Conservation (phyloP, 2,888 invertebrate species). For the Aphidoletes aphidimyza region DNA sequence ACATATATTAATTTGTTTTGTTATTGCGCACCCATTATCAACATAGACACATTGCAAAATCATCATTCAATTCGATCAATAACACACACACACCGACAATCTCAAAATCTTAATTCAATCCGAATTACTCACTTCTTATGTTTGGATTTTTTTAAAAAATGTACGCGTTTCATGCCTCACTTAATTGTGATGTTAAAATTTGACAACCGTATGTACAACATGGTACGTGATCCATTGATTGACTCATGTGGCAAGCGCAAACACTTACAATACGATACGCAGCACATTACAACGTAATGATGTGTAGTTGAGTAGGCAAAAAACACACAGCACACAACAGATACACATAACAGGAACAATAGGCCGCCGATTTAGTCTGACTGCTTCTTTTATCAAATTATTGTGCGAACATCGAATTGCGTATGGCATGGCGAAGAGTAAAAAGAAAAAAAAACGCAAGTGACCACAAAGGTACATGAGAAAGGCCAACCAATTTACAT, state of each 20-base stretch:
- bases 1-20: no score
- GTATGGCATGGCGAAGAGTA: no score
- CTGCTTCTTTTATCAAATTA: slow-evolving; percentile 23
- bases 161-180: slow-evolving; percentile 3
- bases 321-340: neutral
- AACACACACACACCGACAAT: no score
- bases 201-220: slow-evolving; percentile 26
- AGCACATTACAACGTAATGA: neutral
- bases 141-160: neutral
- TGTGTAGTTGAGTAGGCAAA: neutral
- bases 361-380: neutral
- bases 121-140: neutral
- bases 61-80: no score
- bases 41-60: no score
- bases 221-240: slow-evolving; percentile 35
- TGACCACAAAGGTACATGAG: neutral
- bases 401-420: neutral
- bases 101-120: neutral
- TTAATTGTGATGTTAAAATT: slow-evolving; percentile 48
- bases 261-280: neutral
- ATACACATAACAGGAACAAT: neutral
- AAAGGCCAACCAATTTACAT: neutral
- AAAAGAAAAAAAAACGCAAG: slow-evolving; percentile 15
- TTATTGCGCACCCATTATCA: no score
- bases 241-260: neutral